Base-by-base conservation (phyloP, 2,113 vertebrate species). In the Polypterus bichir region DNA sequence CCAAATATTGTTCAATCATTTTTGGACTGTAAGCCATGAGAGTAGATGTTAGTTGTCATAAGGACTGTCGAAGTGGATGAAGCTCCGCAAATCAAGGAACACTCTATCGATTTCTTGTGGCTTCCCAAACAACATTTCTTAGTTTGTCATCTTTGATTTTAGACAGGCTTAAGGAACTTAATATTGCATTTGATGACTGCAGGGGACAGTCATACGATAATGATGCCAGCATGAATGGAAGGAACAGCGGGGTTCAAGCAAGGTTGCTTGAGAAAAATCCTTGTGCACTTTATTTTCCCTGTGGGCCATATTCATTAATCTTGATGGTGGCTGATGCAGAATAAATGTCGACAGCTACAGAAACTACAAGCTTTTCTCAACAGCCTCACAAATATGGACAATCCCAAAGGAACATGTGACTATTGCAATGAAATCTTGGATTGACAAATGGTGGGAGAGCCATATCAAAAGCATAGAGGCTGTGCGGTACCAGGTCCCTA, bases 311-410 rank as follows among this genome's bases (percentile, higher is more conserved):
- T 62, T 54, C 62, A 9, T 52, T 67, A 46, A 70, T 64, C 46
- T 57, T 67, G 46, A 54, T 64, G n/a, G 49, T 70, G 44, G 10
- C 54, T 48, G 68, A 67, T 67, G 58, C 65, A 59, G 68, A 62
- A 7, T 57, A 63, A 47, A 9, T 9, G 46, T 64, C 60, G 56
- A 27, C n/a, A 48, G 66, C 67, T 27, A 27, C 27, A 27, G 27
- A 27, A 27, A 27, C 27, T 27, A 2, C 27, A 27, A 27, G 27
- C 27, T 27, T 27, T 27, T 27, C 27, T 27, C 27, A 27, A 27
- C 27, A 27, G 27, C 27, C 27, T 27, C 27, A 27, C 27, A 27
- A 27, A 27, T 27, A 27, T 27, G 27, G 27, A 27, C 27, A 27
- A 27, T 27, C 27, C 27, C 2, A 27, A 27, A 27, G 27, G 27